Evolutionary conservation across 2,113 vertebrate genomes (phyloP), one percentile per base, ranked within the genome.

Genomic region (Siniperca chuatsi): DNA sequence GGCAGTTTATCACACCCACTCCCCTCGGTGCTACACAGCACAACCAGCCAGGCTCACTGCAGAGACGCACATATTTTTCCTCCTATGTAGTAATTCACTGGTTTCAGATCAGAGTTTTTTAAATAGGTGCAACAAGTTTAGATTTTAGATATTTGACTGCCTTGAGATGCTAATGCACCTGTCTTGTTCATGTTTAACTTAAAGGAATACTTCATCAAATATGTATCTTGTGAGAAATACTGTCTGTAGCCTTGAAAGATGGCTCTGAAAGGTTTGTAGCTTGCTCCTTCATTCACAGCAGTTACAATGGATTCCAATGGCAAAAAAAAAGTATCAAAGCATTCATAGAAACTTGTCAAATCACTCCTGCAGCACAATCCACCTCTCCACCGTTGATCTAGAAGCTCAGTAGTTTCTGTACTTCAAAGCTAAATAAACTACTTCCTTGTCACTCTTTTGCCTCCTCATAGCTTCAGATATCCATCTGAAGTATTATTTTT

Each of bases 1-100:
- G 78, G 84, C 89, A 89, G 92, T 93, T 91, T 88, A 81, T 91
- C 88, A 87, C 83, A 82, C 75, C 60, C 83, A 61, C 87, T 73
- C 50, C 64, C 70, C 55, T 81, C 37, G 4, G 52, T 79, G 74
- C 71, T 83, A 85, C 78, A 83, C 73, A 65, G 72, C 40, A 62
- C 60, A 60, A 61, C 68, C 65, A 86, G 68, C 66, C 65, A 42
- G 60, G 50, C 78, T 79, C 67, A 20, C 68, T 77, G 68, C 78
- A 68, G 65, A 71, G n/a, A 70, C 48, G 44, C 66, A 71, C 75
- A 35, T 15, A 78, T 72, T 44, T 29, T 35, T 8, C 44, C 29
- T 13, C 20, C 44, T 6, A 1, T 16, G 46, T 52, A 71, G 77
- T 64, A 70, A 81, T 72, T 74, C n/a, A 16, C 58, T 29, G 76